phyloP scores from a whole-genome alignment of 2,888 invertebrate species.

The Scotopteryx bipunctaria region DNA sequence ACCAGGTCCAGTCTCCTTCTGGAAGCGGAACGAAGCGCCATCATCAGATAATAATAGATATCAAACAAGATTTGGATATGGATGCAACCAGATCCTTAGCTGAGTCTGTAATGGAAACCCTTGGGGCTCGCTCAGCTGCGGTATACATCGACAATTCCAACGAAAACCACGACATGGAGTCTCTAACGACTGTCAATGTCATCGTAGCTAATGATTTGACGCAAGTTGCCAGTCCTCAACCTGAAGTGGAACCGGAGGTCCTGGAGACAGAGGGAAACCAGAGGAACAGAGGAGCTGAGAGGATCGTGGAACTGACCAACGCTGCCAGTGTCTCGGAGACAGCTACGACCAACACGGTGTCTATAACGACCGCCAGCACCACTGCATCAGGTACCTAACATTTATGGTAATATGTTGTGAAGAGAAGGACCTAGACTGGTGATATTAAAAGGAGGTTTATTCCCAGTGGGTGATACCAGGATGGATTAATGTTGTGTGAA shows the following conservation, averaged over 20 bases:
- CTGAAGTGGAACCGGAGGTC: conserved; percentile 52
- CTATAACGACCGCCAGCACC: conserved; percentile 63
- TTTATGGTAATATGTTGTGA: neutral
- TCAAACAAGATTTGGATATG: conserved; percentile 79
- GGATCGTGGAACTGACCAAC: conserved; percentile 69
- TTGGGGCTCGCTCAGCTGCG: conserved; percentile 75
- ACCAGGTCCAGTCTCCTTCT: conserved; percentile 68
- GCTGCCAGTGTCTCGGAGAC: conserved; percentile 49
- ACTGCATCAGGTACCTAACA: conserved; percentile 70
- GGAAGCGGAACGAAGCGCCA: conserved; percentile 72
- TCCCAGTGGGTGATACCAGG: too few relatives aligned
- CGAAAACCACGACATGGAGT: conserved; percentile 70
- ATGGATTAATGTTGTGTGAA: too few relatives aligned
- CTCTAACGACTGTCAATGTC: conserved; percentile 76
- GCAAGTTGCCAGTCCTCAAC: conserved; percentile 58
- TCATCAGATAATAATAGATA: conserved; percentile 80
- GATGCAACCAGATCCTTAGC: conserved; percentile 77
- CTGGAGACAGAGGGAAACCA: conserved; percentile 59
- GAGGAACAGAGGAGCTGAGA: conserved; percentile 65
- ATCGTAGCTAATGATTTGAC: conserved; percentile 73
- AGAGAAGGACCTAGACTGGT: neutral
- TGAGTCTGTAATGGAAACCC: conserved; percentile 78
- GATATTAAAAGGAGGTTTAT: too few relatives aligned
- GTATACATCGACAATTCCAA: conserved; percentile 75
- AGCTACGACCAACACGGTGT: conserved; percentile 53